phyloP scores from a whole-genome alignment of 2,888 invertebrate genomes.

The Ochropacha duplaris region DNA sequence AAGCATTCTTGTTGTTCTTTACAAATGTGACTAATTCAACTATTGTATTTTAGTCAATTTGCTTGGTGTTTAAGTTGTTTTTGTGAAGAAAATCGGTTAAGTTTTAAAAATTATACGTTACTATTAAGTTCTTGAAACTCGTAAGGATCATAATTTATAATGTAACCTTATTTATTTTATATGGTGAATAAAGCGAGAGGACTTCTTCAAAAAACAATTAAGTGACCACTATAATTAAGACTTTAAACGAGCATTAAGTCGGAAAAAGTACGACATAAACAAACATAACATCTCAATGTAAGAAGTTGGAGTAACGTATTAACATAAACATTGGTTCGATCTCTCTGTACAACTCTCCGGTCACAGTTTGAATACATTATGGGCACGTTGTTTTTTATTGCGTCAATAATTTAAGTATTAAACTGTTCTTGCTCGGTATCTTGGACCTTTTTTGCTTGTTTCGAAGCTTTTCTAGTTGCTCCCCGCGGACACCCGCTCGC shows the following conservation, averaged over 20 bases:
- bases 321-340: conserved; percentile 75
- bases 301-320: conserved; percentile 54
- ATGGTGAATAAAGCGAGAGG: conserved; percentile 15
- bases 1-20: conserved; percentile 20
- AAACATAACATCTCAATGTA: conserved; percentile 70
- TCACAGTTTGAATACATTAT: conserved; percentile 74
- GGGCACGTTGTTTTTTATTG: conserved; percentile 65
- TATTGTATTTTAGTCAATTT: background rate
- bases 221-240: conserved; percentile 57
- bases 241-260: conserved; percentile 40
- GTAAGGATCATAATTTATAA: conserved; percentile 11
- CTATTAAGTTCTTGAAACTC: background rate
- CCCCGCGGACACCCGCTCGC: conserved; percentile 36
- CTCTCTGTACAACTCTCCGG: conserved; percentile 59
- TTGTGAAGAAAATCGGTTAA: background rate
- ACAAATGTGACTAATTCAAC: conserved; percentile 7
- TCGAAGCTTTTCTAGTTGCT: conserved; percentile 31
- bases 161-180: conserved; percentile 16
- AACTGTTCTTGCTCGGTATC: conserved; percentile 53
- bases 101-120: background rate
- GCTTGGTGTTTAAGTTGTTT: background rate
- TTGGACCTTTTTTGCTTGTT: conserved; percentile 37
- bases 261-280: conserved; percentile 52
- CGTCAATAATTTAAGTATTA: conserved; percentile 71
- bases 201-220: conserved; percentile 23